Conservation (phyloP, 2,113 vertebrate species). For the Bombycilla garrulus region DNA sequence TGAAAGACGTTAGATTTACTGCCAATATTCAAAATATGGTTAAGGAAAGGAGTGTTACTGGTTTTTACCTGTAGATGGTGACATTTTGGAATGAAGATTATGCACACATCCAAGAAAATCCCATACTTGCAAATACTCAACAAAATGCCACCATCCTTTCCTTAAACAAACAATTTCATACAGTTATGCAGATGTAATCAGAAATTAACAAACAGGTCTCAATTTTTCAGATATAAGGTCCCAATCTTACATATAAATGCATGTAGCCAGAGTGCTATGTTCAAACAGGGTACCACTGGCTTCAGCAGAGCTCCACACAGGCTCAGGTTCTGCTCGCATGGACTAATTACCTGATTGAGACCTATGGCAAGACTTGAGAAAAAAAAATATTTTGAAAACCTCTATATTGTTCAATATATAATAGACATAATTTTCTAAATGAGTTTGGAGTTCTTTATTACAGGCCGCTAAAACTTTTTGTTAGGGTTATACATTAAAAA, state of each 20-base stretch:
- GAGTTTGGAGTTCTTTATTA: conserved; percentile 70
- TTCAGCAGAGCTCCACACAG: background rate
- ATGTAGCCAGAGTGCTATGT: background rate
- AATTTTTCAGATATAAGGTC: background rate
- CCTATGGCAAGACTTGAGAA: background rate
- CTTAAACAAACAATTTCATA: background rate
- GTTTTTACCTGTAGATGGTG: background rate
- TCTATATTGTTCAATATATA: conserved; percentile 59
- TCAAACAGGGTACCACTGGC: conserved; percentile 1
- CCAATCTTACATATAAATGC: background rate
- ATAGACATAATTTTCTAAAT: conserved; percentile 66
- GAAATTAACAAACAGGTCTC: conserved; percentile 31
- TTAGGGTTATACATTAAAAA: conserved; percentile 75
- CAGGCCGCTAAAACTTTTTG: conserved; percentile 64
- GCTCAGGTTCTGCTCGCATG: background rate
- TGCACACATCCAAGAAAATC: background rate
- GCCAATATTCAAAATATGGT: background rate
- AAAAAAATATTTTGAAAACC: background rate
- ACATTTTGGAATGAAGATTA: background rate
- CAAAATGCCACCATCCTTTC: background rate
- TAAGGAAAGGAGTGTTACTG: background rate
- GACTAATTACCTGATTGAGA: background rate
- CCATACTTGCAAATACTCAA: background rate
- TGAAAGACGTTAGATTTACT: background rate
- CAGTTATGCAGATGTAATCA: background rate